These are phyloP conservation scores for Todiramphus chloris DNA, from an alignment of 2,113 vertebrate genomes.

Conservation along the genomic window DNA sequence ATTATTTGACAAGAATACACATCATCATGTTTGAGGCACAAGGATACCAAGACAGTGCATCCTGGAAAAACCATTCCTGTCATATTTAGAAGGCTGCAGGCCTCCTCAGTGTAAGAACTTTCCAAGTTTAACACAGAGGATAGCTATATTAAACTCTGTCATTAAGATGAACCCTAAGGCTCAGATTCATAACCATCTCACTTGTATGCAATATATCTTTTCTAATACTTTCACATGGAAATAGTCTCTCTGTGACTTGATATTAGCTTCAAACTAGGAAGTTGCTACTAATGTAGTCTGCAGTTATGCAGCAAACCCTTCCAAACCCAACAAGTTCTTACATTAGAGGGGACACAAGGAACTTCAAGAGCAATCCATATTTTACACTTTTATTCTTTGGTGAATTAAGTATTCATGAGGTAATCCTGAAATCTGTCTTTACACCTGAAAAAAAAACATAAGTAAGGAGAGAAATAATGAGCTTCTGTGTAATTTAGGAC, in stretches of 20 bases:
- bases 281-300: not conserved
- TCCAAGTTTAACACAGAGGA: not conserved
- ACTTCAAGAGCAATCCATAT: not conserved
- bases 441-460: not conserved
- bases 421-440: not conserved
- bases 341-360: not conserved
- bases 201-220: not conserved
- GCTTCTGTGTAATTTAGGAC: not conserved
- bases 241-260: not conserved
- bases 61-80: not conserved
- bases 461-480: fast-evolving
- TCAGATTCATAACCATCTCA: not conserved
- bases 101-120: not conserved
- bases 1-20: not conserved
- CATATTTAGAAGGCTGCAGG: fast-evolving
- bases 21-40: not conserved
- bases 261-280: not conserved
- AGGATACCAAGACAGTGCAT: fast-evolving
- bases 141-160: not conserved
- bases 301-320: not conserved
- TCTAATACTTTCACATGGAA: not conserved
- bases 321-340: not conserved
- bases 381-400: not conserved
- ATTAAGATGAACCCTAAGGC: not conserved
- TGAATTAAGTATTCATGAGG: not conserved